phyloP scores from a whole-genome alignment of 2,888 invertebrate species.

The Autographa pulchrina region DNA sequence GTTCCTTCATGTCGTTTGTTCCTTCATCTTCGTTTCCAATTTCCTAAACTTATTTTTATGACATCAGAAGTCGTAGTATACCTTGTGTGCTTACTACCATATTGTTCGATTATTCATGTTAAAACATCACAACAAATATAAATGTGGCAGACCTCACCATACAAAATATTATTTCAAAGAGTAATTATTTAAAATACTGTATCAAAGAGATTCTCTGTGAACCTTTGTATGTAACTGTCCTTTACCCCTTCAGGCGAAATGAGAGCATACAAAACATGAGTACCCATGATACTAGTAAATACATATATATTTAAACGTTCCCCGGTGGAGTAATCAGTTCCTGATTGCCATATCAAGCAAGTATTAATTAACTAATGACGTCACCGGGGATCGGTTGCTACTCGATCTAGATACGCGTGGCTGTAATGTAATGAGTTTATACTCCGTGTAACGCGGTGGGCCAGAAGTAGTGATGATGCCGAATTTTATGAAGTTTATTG shows the following conservation, averaged over 20 bases:
- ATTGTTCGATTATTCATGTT: too few relatives aligned
- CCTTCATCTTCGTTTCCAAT: too few relatives aligned
- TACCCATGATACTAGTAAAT: background rate
- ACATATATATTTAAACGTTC: background rate
- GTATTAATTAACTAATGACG: conserved; percentile 38
- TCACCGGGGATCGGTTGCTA: conserved; percentile 21
- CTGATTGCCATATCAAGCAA: conserved; percentile 42
- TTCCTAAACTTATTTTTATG: too few relatives aligned
- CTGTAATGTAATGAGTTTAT: conserved; percentile 5
- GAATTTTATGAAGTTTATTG: too few relatives aligned
- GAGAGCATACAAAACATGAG: background rate
- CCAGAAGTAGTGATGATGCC: background rate
- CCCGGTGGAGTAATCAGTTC: conserved; percentile 41
- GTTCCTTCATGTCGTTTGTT: too few relatives aligned
- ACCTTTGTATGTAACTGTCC: background rate
- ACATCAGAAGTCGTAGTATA: too few relatives aligned
- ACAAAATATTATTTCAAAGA: too few relatives aligned
- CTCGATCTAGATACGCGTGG: conserved; percentile 14
- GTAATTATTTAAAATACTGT: too few relatives aligned
- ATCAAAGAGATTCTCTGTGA: too few relatives aligned
- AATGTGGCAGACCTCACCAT: too few relatives aligned
- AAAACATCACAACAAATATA: too few relatives aligned
- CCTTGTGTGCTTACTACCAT: too few relatives aligned
- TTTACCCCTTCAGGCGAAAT: background rate
- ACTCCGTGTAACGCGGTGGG: background rate